A percentile compares a stretch with the other conserved stretches of the same genome.
Conservation (phyloP, 2,888 invertebrate genomes). For the Stenurella melanura region DNA sequence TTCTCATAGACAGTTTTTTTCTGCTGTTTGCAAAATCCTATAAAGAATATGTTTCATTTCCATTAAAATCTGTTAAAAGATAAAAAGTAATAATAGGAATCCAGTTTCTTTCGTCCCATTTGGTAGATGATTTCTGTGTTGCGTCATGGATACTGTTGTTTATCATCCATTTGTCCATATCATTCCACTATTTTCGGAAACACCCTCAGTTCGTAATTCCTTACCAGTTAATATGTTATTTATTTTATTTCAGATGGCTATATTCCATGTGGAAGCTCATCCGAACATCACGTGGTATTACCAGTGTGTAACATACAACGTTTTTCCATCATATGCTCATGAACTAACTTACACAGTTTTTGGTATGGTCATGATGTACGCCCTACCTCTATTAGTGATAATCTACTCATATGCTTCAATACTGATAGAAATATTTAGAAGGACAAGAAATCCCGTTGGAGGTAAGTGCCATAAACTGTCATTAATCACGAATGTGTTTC, state of each 20-base stretch:
- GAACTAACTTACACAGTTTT: slow-evolving; percentile 88
- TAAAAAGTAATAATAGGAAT: too few relatives aligned
- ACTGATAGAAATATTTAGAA: slow-evolving; percentile 86
- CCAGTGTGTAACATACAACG: slow-evolving; percentile 93
- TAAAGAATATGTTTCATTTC: too few relatives aligned
- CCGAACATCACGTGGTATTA: slow-evolving; percentile 89
- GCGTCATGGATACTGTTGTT: too few relatives aligned
- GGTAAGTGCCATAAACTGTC: slow-evolving; percentile 72
- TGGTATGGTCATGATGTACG: slow-evolving; percentile 91
- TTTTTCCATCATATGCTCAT: slow-evolving; percentile 82
- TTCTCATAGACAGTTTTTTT: too few relatives aligned
- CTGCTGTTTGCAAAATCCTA: too few relatives aligned
- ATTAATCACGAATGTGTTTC: not conserved
- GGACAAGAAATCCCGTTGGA: slow-evolving; percentile 79
- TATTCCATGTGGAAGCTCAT: slow-evolving; percentile 91
- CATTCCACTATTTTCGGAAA: too few relatives aligned
- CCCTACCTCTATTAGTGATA: slow-evolving; percentile 88
- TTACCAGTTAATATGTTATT: not conserved
- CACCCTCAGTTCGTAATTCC: too few relatives aligned
- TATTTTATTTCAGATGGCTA: slow-evolving; percentile 78
- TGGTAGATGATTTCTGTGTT: too few relatives aligned
- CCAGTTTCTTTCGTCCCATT: too few relatives aligned
- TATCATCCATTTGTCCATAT: too few relatives aligned
- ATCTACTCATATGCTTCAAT: slow-evolving; percentile 93
- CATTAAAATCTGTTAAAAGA: too few relatives aligned